Percentiles rank a stretch among this genome's conserved stretches.
Evolutionary conservation across 2,113 vertebrate genomes (phyloP).

Genomic region (Tyrannus savana): DNA sequence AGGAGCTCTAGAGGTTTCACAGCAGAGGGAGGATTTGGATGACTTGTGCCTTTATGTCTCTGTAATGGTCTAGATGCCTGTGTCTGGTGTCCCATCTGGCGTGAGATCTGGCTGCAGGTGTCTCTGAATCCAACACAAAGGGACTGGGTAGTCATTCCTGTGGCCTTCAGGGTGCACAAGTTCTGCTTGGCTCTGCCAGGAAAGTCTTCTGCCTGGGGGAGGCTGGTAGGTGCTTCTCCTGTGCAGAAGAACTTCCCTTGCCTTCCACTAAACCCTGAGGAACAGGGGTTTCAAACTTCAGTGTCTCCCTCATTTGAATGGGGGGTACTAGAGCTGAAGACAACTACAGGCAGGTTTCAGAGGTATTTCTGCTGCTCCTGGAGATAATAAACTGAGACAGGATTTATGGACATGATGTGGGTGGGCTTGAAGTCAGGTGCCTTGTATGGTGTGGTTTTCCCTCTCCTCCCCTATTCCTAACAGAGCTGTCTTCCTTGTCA

Average conservation of each 20-base stretch:
- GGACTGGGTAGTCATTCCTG: accelerated
- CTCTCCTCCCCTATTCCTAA: background rate
- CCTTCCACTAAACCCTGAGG: background rate
- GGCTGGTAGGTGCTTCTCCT: background rate
- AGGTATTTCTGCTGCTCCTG: background rate
- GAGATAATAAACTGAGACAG: background rate
- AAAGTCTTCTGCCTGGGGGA: background rate
- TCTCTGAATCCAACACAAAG: background rate
- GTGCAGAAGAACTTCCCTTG: background rate
- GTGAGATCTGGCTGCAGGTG: background rate
- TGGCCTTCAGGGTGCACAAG: background rate
- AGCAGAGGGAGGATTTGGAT: background rate
- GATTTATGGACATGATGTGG: background rate
- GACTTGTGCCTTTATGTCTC: background rate
- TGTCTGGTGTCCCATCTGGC: background rate
- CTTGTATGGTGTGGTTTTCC: slow-evolving; percentile 17
- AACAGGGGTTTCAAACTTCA: background rate
- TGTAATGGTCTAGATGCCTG: background rate
- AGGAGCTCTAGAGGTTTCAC: background rate
- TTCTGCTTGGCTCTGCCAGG: background rate
- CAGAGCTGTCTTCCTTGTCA: slow-evolving; percentile 43
- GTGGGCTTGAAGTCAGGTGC: slow-evolving; percentile 49
- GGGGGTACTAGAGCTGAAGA: background rate
- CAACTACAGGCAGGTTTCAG: background rate
- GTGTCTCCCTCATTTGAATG: background rate